phyloP scores from a whole-genome alignment of 2,797 vertebrate species.

The Acanthurus lineatus region DNA sequence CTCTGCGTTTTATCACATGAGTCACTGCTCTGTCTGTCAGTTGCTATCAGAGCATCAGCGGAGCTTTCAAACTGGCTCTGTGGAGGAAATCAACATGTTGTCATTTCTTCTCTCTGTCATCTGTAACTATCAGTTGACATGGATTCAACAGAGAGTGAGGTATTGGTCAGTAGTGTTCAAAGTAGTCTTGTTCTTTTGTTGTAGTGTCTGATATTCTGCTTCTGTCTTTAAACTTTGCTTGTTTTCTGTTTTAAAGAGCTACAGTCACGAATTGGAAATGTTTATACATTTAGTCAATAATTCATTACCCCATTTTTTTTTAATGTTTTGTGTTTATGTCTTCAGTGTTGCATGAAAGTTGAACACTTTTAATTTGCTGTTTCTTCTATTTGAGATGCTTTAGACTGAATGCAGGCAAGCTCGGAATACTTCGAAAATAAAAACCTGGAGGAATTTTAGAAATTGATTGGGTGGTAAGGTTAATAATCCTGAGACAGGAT shows the following conservation, averaged over 20 bases:
- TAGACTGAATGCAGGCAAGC: background rate
- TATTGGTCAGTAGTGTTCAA: background rate
- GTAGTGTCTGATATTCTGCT: constrained; percentile 11
- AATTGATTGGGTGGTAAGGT: background rate
- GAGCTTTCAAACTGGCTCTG: constrained; percentile 30
- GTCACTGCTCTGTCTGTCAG: constrained; percentile 38
- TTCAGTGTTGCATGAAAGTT: background rate
- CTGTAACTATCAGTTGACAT: background rate
- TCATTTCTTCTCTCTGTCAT: constrained; percentile 19
- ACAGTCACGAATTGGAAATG: background rate
- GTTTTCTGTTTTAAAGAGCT: background rate
- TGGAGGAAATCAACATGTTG: constrained; percentile 20
- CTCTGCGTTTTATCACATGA: constrained; percentile 41
- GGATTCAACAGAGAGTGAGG: background rate
- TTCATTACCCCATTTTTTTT: background rate
- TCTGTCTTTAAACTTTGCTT: background rate
- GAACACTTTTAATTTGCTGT: background rate
- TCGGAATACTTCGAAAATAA: background rate
- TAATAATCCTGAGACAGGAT: too few relatives aligned
- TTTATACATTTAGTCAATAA: too few relatives aligned
- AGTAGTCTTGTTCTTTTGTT: constrained; percentile 6
- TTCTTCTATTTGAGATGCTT: background rate
- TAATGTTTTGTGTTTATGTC: background rate
- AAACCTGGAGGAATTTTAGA: background rate
- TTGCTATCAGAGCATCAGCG: background rate